These are phyloP conservation scores for Ectropis crepuscularia DNA, from an alignment of 2,888 invertebrate genomes.

Conservation along the genomic window DNA sequence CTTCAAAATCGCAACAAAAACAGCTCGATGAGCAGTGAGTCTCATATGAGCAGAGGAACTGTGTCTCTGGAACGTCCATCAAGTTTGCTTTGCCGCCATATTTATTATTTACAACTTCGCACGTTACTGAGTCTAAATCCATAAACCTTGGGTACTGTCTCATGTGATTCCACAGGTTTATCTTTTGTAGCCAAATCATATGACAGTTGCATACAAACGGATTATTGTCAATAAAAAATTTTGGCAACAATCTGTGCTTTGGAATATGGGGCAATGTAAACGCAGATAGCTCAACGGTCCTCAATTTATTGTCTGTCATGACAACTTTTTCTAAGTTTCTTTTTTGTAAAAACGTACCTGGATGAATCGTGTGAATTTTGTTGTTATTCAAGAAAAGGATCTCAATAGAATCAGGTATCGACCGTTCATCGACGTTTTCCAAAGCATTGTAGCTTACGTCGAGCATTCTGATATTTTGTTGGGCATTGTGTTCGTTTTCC, in stretches of 20 bases:
- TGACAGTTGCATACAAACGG: slow-evolving; percentile 94
- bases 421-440: slow-evolving; percentile 87
- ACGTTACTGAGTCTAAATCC: slow-evolving; percentile 90
- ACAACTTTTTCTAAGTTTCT: slow-evolving; percentile 90
- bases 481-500: slow-evolving; percentile 89
- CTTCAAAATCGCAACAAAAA: slow-evolving; percentile 94
- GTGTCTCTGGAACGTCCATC: slow-evolving; percentile 88
- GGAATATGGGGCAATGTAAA: slow-evolving; percentile 88
- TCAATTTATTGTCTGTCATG: slow-evolving; percentile 90
- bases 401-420: slow-evolving; percentile 90
- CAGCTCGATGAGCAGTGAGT: slow-evolving; percentile 93
- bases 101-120: slow-evolving; percentile 88
- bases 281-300: slow-evolving; percentile 89
- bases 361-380: slow-evolving; percentile 88
- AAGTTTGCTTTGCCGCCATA: slow-evolving; percentile 87
- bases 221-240: slow-evolving; percentile 92
- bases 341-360: slow-evolving; percentile 90
- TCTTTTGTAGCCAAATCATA: slow-evolving; percentile 93
- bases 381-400: slow-evolving; percentile 91
- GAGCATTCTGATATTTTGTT: slow-evolving; percentile 89
- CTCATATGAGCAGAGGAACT: slow-evolving; percentile 92
- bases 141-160: slow-evolving; percentile 91
- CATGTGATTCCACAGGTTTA: slow-evolving; percentile 89
- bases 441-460: slow-evolving; percentile 91
- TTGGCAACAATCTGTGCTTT: slow-evolving; percentile 88